A percentile compares a stretch with the other conserved stretches of the same genome.
Evolutionary conservation across 2,797 vertebrate species (phyloP).

Genomic region (Dermochelys coriacea): DNA sequence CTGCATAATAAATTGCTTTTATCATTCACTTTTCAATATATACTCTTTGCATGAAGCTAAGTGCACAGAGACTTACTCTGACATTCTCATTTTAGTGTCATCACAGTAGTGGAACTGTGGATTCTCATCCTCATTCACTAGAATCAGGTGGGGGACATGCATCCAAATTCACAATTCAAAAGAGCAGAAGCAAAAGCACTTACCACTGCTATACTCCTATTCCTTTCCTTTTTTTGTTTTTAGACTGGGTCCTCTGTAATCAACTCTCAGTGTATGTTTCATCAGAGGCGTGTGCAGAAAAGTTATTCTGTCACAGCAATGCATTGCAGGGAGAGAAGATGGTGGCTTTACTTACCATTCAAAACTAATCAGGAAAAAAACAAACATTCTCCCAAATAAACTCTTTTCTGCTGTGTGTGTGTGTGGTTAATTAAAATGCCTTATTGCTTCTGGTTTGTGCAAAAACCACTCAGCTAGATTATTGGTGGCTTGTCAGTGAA

Average conservation of each 20-base stretch:
- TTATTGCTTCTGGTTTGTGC: slow-evolving; percentile 3
- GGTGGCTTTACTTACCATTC: background rate
- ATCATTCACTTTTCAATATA: background rate
- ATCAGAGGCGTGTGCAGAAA: background rate
- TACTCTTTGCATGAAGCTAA: no score
- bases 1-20: background rate
- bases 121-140: background rate
- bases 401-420: background rate
- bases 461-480: background rate
- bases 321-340: background rate
- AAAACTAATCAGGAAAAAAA: slow-evolving; percentile 1
- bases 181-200: background rate
- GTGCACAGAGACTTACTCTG: no score
- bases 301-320: background rate
- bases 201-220: background rate
- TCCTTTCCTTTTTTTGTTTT: background rate
- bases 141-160: background rate
- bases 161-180: accelerated
- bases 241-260: background rate
- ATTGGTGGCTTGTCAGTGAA: background rate
- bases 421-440: slow-evolving; percentile 29
- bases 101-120: background rate
- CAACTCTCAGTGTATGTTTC: background rate
- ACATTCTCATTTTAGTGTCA: background rate
- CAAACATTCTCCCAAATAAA: slow-evolving; percentile 15